phyloP scores from a whole-genome alignment of 1,140 invertebrate genomes.

The Aphis gossypii region DNA sequence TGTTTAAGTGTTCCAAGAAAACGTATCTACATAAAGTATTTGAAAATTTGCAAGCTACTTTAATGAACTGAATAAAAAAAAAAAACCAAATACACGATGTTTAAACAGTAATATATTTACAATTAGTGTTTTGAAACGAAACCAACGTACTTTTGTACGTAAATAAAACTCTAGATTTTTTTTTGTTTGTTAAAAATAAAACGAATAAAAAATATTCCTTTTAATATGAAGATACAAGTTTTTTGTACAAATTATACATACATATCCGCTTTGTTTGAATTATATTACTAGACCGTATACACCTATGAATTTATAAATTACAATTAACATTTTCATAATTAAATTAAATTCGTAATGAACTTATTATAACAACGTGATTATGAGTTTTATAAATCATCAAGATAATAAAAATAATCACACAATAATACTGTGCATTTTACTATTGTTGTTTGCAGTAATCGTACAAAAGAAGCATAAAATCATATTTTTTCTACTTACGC shows the following conservation, averaged over 20 bases:
- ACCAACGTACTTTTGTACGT: background rate
- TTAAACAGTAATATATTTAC: background rate
- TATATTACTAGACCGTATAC: background rate
- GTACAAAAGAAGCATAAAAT: background rate
- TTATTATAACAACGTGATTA: background rate
- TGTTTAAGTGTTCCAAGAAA: background rate
- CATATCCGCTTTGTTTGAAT: background rate
- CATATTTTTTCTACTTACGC: background rate
- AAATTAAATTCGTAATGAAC: background rate
- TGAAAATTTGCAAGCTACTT: background rate
- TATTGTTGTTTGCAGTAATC: background rate
- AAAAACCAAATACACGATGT: background rate
- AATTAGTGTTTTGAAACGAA: constrained; percentile 8
- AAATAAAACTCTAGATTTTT: background rate
- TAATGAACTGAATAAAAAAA: background rate
- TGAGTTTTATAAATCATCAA: background rate
- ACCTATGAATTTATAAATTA: background rate
- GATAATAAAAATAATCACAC: background rate
- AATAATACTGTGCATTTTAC: background rate
- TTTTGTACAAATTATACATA: background rate
- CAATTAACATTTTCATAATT: constrained; percentile 21
- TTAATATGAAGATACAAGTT: constrained; percentile 20
- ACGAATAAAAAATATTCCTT: background rate
- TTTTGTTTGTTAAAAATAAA: background rate
- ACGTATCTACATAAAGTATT: background rate